Base-by-base conservation (phyloP, 1,140 invertebrate genomes). In the Camponotus vicinus region DNA sequence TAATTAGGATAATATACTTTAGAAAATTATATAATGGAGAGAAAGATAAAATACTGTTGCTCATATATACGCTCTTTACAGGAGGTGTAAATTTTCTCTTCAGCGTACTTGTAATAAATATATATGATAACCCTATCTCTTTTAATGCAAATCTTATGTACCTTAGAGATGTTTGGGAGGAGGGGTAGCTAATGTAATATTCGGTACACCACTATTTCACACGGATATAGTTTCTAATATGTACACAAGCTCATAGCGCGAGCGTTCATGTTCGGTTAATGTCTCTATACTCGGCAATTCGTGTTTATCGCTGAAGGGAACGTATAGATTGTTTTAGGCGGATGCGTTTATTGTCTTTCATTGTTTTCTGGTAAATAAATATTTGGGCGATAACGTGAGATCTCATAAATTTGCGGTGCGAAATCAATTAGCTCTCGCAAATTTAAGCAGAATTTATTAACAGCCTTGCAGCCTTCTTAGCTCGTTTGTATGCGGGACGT, bases 211-310 rank as follows among this genome's bases (percentile, higher is more conserved):
- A 0, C 37, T 59, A 15, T 75, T 57, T 73, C 34, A 37, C 52
- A 21, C n/a, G 55, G 40, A 75, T 61, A 75, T 83, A 75, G 79
- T 45, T 75, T 73, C 79, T 83, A 75, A 83, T 83, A 83, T 75
- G 79, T 73, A 55, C 69, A 71, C 55, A 32, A 82, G 55, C 69
- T 83, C 79, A 49, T 61, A 59, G 55, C 40, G 57, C 40, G 79
- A 57, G 32, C 69, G 55, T 71, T 71, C 52, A 59, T 15, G 69
- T 52, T 52, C 49, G 69, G 79, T 75, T 83, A 83, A 83, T 83
- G 79, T 83, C 79, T 83, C 69, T 83, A 83, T 75, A 61, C 75
- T 83, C 55, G n/a, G 27, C 40, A 27, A 21, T 61, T 49, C 18
- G 79, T 83, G 69, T 83, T 83, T 83, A 40, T 83, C 45, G 49